Percentiles rank a stretch among this genome's conserved stretches.
Evolutionary conservation across 2,888 invertebrate genomes (phyloP).

Genomic region (Platerodrilus igneus): DNA sequence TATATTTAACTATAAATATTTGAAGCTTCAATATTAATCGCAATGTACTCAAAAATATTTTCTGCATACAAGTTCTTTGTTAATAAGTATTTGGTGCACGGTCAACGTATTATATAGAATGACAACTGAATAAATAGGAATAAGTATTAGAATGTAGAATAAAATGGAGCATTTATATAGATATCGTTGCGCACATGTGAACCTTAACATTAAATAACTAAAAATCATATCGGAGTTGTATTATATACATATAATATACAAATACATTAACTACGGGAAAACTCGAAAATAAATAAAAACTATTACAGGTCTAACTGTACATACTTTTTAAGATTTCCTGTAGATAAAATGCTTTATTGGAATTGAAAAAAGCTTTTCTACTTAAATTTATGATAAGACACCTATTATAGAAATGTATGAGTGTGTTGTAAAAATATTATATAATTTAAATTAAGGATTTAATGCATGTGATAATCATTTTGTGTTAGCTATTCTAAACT

Average conservation of each 20-base stretch:
- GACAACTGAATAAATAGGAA: conserved; percentile 27
- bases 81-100: no score
- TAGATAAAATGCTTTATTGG: conserved; percentile 48
- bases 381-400: conserved; percentile 37
- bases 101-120: conserved; percentile 25
- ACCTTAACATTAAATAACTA: conserved; percentile 40
- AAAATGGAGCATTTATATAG: conserved; percentile 37
- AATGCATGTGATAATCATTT: conserved; percentile 47
- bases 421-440: conserved; percentile 37
- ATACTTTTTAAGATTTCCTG: conserved; percentile 31
- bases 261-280: conserved; percentile 21
- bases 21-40: conserved; percentile 16
- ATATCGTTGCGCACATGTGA: conserved; percentile 42
- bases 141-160: conserved; percentile 30
- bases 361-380: conserved; percentile 51
- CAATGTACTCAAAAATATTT: conserved; percentile 25
- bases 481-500: conserved; percentile 43
- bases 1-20: conserved; percentile 31
- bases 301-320: conserved; percentile 2
- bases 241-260: conserved; percentile 34
- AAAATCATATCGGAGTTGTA: conserved; percentile 41
- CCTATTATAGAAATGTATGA: no score
- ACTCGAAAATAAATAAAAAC: conserved; percentile 13
- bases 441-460: conserved; percentile 42
- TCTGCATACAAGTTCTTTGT: no score